Conservation (phyloP, 2,113 vertebrate genomes). For the Oncorhynchus masou region DNA sequence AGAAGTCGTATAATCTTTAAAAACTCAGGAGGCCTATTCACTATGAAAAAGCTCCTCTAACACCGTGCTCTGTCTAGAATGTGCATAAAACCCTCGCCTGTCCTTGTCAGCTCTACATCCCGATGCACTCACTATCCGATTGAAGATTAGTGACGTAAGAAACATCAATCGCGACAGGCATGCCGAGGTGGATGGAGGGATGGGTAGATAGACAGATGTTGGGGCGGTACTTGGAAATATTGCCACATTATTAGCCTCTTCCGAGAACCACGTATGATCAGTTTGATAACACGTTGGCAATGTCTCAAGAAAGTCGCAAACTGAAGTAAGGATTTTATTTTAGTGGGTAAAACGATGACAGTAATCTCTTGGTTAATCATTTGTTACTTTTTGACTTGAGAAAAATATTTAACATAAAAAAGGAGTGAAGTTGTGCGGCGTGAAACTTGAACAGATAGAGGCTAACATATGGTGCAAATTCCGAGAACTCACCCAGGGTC, state of each 20-base stretch:
- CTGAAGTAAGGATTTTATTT: conserved; percentile 45
- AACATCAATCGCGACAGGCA: conserved; percentile 65
- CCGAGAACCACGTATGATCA: conserved; percentile 52
- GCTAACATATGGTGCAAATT: conserved; percentile 23
- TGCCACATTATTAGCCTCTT: conserved; percentile 59
- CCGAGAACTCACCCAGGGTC: conserved; percentile 59
- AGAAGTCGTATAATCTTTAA: too few species aligned
- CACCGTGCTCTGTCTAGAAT: too few species aligned
- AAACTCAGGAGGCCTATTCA: too few species aligned
- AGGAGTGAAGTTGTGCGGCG: neutral
- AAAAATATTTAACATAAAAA: too few species aligned
- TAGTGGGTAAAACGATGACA: conserved; percentile 19
- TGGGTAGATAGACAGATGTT: conserved; percentile 61
- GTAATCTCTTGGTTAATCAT: neutral
- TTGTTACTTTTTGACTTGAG: neutral
- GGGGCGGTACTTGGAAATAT: conserved; percentile 70
- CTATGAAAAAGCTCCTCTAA: too few species aligned
- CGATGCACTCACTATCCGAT: conserved; percentile 24
- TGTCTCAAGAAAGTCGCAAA: conserved; percentile 42
- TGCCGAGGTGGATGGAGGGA: conserved; percentile 39
- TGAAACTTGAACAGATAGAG: neutral
- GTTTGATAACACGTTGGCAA: conserved; percentile 43
- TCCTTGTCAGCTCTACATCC: neutral
- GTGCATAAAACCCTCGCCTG: too few species aligned
- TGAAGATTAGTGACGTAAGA: conserved; percentile 71